Evolutionary conservation across 2,113 vertebrate species (phyloP), one percentile per base, ranked within the genome.

Genomic region (Zapornia atra): DNA sequence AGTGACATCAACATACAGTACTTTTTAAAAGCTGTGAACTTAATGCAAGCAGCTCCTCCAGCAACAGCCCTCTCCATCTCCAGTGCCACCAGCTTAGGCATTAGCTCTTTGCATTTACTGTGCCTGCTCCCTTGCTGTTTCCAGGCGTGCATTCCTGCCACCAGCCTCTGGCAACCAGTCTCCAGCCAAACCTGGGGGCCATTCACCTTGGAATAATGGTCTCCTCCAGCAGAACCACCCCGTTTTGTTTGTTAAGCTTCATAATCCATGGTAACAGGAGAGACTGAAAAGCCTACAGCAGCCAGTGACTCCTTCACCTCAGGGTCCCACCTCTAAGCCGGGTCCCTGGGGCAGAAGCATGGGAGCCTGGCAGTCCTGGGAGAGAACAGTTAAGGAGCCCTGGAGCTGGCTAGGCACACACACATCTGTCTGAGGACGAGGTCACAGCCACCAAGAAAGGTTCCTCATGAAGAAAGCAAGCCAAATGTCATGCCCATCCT

Each of bases 171-270:
- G 19, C 13, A 59, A n/a, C 13, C 46, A 66, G 24, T 5, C 38
- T 17, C 48, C 5, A 15, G 42, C 26, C 28, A 44, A 82, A 83
- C 31, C n/a, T 54, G 50, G 21, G 40, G 33, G 50, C 33, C 21
- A 4, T 51, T 71, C 1, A 1, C n/a, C 64, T 59, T 1, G 2
- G 34, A 4, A 13, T 5, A 33, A 8, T 2, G 11, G 28, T 51
- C 51, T 75, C 56, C 42, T 54, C 46, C 54, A 33, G 19, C n/a
- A 50, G 38, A 63, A 54, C 5, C 22, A 20, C 42, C 8, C 46
- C 2, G 1, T 15, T 40, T 12, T 36, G 26, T 61, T 61, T 24
- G 19, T 31, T 48, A 63, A 63, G 50, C 8, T 24, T 36, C 1
- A 1, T 17, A 12, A 56, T 5, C 34, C 31, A 40, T 2, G 9